Evolutionary conservation across 2,797 vertebrate genomes (phyloP).

Genomic region (Otolemur crassicaudatus): DNA sequence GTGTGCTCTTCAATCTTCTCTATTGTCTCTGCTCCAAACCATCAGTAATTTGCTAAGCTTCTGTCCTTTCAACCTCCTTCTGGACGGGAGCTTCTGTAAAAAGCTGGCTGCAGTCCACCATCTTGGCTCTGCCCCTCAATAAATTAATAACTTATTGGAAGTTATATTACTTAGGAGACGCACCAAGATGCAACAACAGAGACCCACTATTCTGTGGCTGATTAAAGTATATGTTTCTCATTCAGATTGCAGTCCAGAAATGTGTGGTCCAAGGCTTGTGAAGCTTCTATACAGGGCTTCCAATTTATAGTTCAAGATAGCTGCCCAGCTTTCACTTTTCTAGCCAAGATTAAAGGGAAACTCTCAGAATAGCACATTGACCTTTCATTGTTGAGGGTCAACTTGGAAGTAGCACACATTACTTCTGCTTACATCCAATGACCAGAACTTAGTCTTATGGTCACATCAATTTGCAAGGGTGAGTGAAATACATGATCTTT

Average conservation of each 20-base stretch:
- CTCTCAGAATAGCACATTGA: background rate
- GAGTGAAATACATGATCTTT: background rate
- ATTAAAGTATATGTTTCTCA: conserved; percentile 13
- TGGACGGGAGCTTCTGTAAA: no score
- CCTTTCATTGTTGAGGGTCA: background rate
- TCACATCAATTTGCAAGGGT: background rate
- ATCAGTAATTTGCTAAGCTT: no score
- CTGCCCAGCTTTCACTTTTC: background rate
- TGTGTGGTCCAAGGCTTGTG: background rate
- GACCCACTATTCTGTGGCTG: background rate
- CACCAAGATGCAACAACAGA: background rate
- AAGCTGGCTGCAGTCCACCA: no score
- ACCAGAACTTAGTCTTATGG: conserved; percentile 29
- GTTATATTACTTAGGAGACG: background rate
- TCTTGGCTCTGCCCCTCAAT: background rate
- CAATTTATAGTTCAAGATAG: conserved; percentile 3
- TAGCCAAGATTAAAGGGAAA: conserved; percentile 40
- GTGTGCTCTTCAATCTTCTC: no score
- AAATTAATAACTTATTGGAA: conserved; percentile 52
- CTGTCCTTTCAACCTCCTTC: no score
- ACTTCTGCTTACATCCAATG: background rate
- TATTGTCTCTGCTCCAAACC: no score
- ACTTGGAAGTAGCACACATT: background rate
- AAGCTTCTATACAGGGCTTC: background rate
- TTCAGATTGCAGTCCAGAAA: conserved; percentile 25